Evolutionary conservation across 2,113 vertebrate genomes (phyloP).

Genomic region (Genyomyrus donnyi): DNA sequence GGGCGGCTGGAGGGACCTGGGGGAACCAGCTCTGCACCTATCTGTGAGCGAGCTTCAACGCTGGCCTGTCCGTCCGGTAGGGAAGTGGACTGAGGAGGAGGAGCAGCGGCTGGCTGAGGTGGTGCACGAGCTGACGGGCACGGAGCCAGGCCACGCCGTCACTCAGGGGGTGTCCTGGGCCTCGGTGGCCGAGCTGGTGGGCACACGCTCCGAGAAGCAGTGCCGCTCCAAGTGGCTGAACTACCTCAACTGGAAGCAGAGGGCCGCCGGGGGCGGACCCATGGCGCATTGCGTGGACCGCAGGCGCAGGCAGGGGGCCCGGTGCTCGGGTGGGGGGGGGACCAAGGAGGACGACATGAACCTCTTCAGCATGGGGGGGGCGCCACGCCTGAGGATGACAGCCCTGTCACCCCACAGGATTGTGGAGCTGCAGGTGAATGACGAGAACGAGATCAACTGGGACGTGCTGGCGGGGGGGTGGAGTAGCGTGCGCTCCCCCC

Average conservation of each 20-base stretch:
- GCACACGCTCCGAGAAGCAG: conserved; percentile 94
- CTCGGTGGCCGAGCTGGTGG: conserved; percentile 83
- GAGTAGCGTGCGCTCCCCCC: conserved; percentile 94
- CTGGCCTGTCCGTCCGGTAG: conserved; percentile 49
- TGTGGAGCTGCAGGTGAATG: conserved; percentile 79
- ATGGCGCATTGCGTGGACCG: no score
- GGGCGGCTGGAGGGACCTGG: not conserved
- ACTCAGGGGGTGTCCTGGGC: conserved; percentile 97
- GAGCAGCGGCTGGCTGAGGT: conserved; percentile 86
- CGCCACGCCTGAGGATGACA: not conserved
- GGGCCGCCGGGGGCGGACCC: no score
- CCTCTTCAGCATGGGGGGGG: conserved; percentile 61
- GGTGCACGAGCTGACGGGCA: conserved; percentile 91
- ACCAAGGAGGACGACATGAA: conserved; percentile 89
- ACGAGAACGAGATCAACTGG: conserved; percentile 96
- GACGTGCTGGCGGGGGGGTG: conserved; percentile 89
- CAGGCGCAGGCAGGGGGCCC: no score
- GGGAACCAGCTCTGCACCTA: not conserved
- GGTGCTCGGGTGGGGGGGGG: not conserved
- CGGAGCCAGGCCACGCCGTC: conserved; percentile 82
- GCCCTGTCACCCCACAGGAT: conserved; percentile 65
- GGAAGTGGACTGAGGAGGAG: conserved; percentile 97
- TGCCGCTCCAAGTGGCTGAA: conserved; percentile 98
- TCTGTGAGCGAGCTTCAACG: not conserved
- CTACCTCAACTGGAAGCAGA: conserved; percentile 99